Percentiles rank a stretch among this genome's conserved stretches.
These are phyloP conservation scores for Paraescarpia echinospica DNA, from an alignment of 1,140 invertebrate genomes.

Conservation along the genomic window DNA sequence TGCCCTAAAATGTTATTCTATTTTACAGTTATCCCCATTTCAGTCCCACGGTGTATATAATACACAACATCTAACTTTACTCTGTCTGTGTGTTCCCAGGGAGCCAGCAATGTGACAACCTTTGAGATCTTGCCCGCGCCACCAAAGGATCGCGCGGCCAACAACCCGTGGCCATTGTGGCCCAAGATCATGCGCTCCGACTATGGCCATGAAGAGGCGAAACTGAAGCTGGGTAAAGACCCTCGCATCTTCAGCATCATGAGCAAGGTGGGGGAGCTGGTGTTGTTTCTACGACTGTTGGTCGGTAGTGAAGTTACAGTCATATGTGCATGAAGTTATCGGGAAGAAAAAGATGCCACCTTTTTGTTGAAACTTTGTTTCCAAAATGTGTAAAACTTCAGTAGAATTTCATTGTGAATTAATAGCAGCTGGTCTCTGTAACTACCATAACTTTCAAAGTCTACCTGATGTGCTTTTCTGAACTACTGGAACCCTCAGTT, in stretches of 20 bases:
- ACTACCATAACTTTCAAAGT: too few relatives aligned
- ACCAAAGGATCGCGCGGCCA: conserved; percentile 72
- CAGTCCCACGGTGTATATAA: background rate
- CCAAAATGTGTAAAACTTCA: conserved; percentile 34
- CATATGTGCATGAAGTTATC: too few relatives aligned
- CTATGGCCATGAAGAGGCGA: conserved; percentile 97
- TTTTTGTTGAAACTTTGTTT: conserved; percentile 25
- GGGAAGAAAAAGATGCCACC: too few relatives aligned
- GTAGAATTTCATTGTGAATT: background rate
- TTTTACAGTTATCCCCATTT: too few relatives aligned
- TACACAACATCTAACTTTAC: background rate
- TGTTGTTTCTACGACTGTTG: background rate
- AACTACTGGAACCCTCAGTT: too few relatives aligned
- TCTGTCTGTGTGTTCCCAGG: conserved; percentile 59
- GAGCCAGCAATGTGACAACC: conserved; percentile 92
- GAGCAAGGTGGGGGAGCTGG: conserved; percentile 73
- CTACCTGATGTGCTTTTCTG: too few relatives aligned
- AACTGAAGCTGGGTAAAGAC: conserved; percentile 87
- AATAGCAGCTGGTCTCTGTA: too few relatives aligned
- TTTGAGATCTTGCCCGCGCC: conserved; percentile 98
- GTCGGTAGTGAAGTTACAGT: background rate
- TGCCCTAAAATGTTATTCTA: too few relatives aligned
- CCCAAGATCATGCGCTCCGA: conserved; percentile 95
- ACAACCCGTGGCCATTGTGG: conserved; percentile 99
- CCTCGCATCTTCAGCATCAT: conserved; percentile 90